Conservation (phyloP, 2,888 invertebrate genomes). For the Sympetrum striolatum region DNA sequence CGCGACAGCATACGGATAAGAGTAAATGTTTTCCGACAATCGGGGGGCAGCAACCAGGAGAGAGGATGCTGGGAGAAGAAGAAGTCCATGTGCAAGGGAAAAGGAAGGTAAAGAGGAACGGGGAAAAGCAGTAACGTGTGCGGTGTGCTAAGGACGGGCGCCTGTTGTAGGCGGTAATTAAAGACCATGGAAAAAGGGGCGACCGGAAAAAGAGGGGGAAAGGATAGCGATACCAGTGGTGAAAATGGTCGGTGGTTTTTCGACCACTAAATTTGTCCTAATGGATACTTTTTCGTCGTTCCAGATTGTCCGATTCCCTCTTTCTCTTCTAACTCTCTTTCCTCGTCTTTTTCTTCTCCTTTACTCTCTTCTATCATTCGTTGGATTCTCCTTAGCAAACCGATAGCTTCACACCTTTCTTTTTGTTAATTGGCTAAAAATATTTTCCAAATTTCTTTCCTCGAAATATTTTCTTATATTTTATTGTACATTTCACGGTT, state of each 20-base stretch:
- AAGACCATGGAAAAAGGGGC: neutral
- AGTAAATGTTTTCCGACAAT: neutral
- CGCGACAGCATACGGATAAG: neutral
- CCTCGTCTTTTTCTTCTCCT: neutral
- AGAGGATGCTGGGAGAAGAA: neutral
- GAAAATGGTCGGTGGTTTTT: constrained; percentile 34
- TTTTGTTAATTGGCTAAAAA: neutral
- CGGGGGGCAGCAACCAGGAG: neutral
- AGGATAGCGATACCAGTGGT: constrained; percentile 21
- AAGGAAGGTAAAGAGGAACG: neutral
- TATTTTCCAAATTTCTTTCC: too few relatives aligned
- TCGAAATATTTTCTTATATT: too few relatives aligned
- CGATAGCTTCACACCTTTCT: neutral
- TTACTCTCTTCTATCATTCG: neutral
- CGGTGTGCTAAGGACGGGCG: constrained; percentile 4
- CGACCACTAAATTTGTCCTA: constrained; percentile 44
- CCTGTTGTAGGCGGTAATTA: constrained; percentile 19
- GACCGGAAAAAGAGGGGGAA: neutral
- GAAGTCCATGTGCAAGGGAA: neutral
- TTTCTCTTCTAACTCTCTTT: neutral
- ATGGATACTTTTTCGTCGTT: constrained; percentile 35
- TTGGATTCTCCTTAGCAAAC: neutral
- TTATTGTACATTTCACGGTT: too few relatives aligned
- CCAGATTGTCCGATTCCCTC: constrained; percentile 23
- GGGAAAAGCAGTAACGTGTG: neutral